phyloP scores from a whole-genome alignment of 2,797 vertebrate genomes.

The Parauchenoglanis punctatus region DNA sequence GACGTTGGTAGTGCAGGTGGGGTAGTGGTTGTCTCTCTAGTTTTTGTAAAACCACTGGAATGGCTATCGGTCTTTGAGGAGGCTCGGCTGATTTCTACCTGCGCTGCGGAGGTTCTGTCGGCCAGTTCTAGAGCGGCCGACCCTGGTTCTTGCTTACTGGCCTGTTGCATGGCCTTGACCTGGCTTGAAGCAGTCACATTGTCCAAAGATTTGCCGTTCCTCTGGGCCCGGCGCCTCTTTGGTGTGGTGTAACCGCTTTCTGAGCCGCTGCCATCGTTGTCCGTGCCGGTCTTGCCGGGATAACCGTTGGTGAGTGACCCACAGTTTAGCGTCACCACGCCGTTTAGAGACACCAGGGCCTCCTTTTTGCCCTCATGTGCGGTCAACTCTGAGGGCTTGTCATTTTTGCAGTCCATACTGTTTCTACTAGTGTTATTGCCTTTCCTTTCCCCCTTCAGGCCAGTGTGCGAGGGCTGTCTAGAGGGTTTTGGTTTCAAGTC shows the following conservation, averaged over 20 bases:
- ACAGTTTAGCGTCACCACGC: slow-evolving; percentile 81
- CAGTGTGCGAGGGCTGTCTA: slow-evolving; percentile 71
- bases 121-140: slow-evolving; percentile 62
- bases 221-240: slow-evolving; percentile 91
- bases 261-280: slow-evolving; percentile 93
- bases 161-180: slow-evolving; percentile 85
- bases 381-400: slow-evolving; percentile 73
- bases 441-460: slow-evolving; percentile 79
- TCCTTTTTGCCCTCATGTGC: slow-evolving; percentile 77
- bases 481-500: slow-evolving; percentile 72
- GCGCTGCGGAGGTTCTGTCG: slow-evolving; percentile 79
- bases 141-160: slow-evolving; percentile 69
- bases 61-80: slow-evolving; percentile 69
- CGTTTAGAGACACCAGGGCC: slow-evolving; percentile 84
- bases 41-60: slow-evolving; percentile 60
- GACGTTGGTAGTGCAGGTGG: slow-evolving; percentile 60
- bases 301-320: slow-evolving; percentile 92
- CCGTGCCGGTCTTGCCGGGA: slow-evolving; percentile 79
- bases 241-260: slow-evolving; percentile 94
- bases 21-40: slow-evolving; percentile 71
- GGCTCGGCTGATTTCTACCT: slow-evolving; percentile 79
- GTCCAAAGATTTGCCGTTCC: slow-evolving; percentile 86
- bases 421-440: slow-evolving; percentile 80
- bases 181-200: slow-evolving; percentile 79
- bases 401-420: slow-evolving; percentile 86